Percentiles rank a stretch among this genome's conserved stretches.
phyloP scores from a whole-genome alignment of 2,113 vertebrate species.

The Hippocampus abdominalis region DNA sequence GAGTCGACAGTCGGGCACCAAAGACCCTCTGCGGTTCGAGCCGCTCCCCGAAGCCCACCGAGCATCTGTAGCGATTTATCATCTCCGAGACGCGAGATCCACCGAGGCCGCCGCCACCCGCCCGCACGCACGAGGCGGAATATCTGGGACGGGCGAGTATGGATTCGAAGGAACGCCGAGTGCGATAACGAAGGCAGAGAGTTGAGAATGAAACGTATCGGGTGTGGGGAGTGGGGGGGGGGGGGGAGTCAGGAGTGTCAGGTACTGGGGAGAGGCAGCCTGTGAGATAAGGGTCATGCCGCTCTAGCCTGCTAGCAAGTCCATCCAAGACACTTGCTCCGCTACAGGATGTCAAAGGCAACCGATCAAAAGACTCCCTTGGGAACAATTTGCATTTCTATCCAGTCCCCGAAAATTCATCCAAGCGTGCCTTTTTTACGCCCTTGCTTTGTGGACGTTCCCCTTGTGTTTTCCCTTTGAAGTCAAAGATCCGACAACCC shows the following conservation, averaged over 20 bases:
- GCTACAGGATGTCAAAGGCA: not conserved
- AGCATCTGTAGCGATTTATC: constrained; percentile 40
- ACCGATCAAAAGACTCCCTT: too few relatives aligned
- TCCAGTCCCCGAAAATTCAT: not conserved
- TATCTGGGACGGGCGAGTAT: constrained; percentile 46
- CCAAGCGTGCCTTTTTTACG: not conserved
- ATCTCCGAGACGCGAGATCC: constrained; percentile 42
- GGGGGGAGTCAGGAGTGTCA: constrained; percentile 14
- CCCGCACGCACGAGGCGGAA: constrained; percentile 8
- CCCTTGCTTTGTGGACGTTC: not conserved
- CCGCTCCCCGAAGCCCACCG: constrained; percentile 25
- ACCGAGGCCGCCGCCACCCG: constrained; percentile 20
- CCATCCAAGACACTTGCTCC: not conserved
- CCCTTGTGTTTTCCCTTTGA: not conserved
- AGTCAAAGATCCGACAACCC: not conserved
- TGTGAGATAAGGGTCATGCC: constrained; percentile 37
- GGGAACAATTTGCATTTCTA: not conserved
- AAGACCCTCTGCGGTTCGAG: constrained; percentile 16
- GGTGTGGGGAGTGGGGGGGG: not conserved
- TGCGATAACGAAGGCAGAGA: constrained; percentile 37
- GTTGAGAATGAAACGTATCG: constrained; percentile 2
- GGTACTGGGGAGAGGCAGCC: constrained; percentile 14
- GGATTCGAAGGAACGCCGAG: constrained; percentile 30
- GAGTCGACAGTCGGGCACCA: constrained; percentile 18
- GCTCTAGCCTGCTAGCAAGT: constrained; percentile 27